Evolutionary conservation across 2,797 vertebrate genomes (phyloP).

Genomic region (Chlorospingus flavigularis): DNA sequence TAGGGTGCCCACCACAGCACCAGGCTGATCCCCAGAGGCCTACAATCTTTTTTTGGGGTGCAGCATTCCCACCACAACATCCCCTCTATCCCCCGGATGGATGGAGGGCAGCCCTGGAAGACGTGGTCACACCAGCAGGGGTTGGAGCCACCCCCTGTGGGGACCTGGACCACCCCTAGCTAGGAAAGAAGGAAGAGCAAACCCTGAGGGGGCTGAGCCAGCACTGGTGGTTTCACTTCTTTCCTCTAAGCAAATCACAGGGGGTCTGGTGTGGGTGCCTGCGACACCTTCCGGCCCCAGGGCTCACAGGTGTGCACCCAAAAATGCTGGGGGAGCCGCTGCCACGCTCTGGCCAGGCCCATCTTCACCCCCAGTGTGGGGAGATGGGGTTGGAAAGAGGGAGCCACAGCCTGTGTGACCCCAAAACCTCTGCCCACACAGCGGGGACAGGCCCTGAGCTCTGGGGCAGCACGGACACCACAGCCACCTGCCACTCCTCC

Average conservation of each 20-base stretch:
- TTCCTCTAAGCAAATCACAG: background rate
- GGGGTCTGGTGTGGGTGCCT: accelerated
- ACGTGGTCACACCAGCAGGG: accelerated
- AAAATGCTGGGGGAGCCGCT: accelerated
- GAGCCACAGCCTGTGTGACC: background rate
- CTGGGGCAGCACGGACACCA: accelerated
- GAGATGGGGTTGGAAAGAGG: background rate
- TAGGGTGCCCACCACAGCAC: too few relatives aligned
- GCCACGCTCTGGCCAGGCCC: background rate
- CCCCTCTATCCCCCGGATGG: too few relatives aligned
- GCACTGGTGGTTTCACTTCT: background rate
- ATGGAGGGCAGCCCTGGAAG: background rate
- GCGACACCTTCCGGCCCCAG: accelerated
- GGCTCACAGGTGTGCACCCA: background rate
- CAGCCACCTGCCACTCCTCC: background rate
- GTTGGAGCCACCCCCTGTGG: accelerated
- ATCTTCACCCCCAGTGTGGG: background rate
- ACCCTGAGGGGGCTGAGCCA: background rate
- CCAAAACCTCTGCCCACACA: background rate
- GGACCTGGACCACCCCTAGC: background rate
- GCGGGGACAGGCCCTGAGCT: background rate
- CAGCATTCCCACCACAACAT: background rate
- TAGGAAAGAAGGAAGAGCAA: background rate
- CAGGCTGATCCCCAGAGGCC: too few relatives aligned
- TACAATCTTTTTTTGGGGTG: background rate